Conservation (phyloP, 2,797 vertebrate genomes). For the Novumbra hubbsi region DNA sequence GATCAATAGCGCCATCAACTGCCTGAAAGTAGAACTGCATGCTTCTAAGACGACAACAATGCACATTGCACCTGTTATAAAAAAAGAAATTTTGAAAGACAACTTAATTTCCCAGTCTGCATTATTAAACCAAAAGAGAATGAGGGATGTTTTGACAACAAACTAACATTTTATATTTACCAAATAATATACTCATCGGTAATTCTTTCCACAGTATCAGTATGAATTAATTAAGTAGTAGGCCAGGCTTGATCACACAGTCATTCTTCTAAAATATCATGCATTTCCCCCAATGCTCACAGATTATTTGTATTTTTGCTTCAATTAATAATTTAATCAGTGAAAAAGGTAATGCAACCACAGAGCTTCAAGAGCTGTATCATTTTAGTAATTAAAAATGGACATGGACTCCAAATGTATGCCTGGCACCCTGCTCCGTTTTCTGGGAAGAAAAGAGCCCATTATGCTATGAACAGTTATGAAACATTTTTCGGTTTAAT, state of each 20-base stretch:
- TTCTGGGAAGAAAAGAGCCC: constrained; percentile 34
- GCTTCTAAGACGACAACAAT: background rate
- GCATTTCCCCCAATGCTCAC: background rate
- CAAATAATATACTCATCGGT: constrained; percentile 31
- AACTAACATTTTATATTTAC: constrained; percentile 29
- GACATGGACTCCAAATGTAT: constrained; percentile 64
- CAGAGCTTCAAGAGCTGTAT: background rate
- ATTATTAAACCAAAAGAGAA: constrained; percentile 30
- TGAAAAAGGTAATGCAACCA: background rate
- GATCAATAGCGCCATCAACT: constrained; percentile 61
- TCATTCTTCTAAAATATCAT: too few species aligned
- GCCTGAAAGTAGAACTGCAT: constrained; percentile 42
- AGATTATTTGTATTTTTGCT: background rate
- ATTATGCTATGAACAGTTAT: background rate
- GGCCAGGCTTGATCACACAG: background rate
- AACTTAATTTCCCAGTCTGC: background rate
- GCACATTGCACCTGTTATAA: background rate
- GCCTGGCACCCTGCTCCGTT: constrained; percentile 63
- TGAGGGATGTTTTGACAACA: background rate
- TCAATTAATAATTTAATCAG: background rate
- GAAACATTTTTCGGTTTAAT: too few species aligned
- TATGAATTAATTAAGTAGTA: background rate
- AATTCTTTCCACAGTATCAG: constrained; percentile 8
- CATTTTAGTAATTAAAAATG: constrained; percentile 33
- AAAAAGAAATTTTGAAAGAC: background rate